phyloP scores from a whole-genome alignment of 2,888 invertebrate genomes.

The Phorcus lineatus region DNA sequence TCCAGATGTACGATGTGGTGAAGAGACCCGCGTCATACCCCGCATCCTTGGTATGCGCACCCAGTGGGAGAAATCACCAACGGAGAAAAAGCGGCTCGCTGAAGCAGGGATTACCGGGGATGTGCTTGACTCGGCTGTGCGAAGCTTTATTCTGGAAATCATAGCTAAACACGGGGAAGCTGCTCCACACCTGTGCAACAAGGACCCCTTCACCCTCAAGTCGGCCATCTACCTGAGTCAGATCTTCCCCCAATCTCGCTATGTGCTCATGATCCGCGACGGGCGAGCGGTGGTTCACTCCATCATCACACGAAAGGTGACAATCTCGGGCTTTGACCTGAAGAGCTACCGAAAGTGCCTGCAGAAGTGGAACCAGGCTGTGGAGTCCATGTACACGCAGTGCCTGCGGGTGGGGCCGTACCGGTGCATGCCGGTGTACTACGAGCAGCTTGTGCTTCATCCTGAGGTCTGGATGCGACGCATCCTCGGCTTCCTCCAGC shows the following conservation, averaged over 20 bases:
- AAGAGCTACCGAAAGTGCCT: slow-evolving; percentile 93
- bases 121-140: slow-evolving; percentile 95
- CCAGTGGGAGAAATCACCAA: slow-evolving; percentile 92
- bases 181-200: slow-evolving; percentile 96
- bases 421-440: slow-evolving; percentile 91
- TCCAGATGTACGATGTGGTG: slow-evolving; percentile 96
- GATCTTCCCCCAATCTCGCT: slow-evolving; percentile 97
- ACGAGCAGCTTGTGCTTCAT: slow-evolving; percentile 97
- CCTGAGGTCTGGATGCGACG: slow-evolving; percentile 91
- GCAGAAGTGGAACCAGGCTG: slow-evolving; percentile 96
- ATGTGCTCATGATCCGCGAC: slow-evolving; percentile 97
- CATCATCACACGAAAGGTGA: slow-evolving; percentile 93
- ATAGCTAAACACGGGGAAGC: slow-evolving; percentile 85
- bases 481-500: slow-evolving; percentile 90
- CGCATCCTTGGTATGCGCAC: slow-evolving; percentile 94
- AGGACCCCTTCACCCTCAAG: slow-evolving; percentile 97
- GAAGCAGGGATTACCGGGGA: slow-evolving; percentile 84
- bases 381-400: slow-evolving; percentile 86
- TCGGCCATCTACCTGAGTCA: slow-evolving; percentile 95
- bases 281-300: slow-evolving; percentile 99
- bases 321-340: slow-evolving; percentile 95
- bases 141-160: slow-evolving; percentile 95
- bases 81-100: slow-evolving; percentile 58
- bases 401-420: slow-evolving; percentile 65
- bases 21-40: slow-evolving; percentile 95